Evolutionary conservation across 2,113 vertebrate species (phyloP).

Genomic region (Machaerirhynchus nigripectus): DNA sequence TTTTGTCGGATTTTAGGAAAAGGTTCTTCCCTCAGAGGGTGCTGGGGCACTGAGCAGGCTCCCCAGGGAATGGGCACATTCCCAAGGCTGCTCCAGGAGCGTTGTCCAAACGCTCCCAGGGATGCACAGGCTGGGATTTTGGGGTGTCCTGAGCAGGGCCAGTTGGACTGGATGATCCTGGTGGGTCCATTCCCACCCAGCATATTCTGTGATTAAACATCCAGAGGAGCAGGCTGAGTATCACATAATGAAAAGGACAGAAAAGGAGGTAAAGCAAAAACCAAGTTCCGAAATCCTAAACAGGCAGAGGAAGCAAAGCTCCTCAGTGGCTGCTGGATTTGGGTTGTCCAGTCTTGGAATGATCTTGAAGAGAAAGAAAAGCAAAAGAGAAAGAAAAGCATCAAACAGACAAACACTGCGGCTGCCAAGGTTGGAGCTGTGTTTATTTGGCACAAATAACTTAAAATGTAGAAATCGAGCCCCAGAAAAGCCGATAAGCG

Average conservation of each 20-base stretch:
- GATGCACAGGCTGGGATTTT: not conserved
- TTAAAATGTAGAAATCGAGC: not conserved
- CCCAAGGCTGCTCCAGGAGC: not conserved
- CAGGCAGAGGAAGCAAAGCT: not conserved
- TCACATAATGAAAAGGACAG: not conserved
- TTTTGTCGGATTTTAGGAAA: not conserved
- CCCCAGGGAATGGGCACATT: not conserved
- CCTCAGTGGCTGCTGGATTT: not conserved
- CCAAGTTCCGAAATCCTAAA: not conserved
- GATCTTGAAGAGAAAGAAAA: not conserved
- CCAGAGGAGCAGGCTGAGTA: not conserved
- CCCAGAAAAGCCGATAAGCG: not conserved
- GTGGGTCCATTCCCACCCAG: not conserved
- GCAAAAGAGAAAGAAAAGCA: not conserved
- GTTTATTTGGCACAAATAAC: not conserved
- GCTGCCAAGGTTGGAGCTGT: not conserved
- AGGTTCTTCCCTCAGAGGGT: not conserved
- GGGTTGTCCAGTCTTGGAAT: not conserved
- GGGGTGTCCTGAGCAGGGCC: not conserved
- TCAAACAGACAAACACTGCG: not conserved
- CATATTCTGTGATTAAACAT: not conserved
- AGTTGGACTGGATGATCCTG: not conserved
- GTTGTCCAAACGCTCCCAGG: rapidly evolving
- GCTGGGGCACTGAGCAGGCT: rapidly evolving
- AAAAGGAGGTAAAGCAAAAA: not conserved